Percentiles rank a stretch among this genome's conserved stretches.
Evolutionary conservation across 2,113 vertebrate genomes (phyloP).

Genomic region (Ursus arctos): DNA sequence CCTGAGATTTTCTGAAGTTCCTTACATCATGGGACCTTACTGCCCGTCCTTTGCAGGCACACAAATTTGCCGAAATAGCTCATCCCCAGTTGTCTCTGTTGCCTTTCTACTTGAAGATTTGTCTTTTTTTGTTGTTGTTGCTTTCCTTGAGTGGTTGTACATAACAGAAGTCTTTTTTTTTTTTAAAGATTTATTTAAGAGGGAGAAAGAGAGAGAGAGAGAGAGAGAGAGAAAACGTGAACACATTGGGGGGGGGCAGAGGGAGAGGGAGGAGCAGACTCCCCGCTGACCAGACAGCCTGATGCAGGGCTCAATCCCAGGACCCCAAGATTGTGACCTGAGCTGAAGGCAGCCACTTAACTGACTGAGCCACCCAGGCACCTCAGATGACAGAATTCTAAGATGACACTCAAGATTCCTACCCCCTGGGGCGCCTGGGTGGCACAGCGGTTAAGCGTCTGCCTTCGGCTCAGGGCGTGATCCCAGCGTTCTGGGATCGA

Average conservation of each 20-base stretch:
- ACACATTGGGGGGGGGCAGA: background rate
- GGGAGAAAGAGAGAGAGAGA: no score
- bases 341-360: background rate
- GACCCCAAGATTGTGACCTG: background rate
- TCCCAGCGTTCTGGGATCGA: no score
- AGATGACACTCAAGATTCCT: background rate
- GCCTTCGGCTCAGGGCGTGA: no score
- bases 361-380: background rate
- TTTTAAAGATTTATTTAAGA: background rate
- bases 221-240: no score
- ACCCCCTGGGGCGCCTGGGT: no score
- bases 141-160: background rate
- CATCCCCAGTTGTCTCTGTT: background rate
- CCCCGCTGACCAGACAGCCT: background rate
- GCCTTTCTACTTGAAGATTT: background rate
- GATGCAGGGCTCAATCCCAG: background rate
- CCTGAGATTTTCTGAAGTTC: background rate
- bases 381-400: background rate
- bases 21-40: background rate
- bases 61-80: background rate
- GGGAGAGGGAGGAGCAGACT: background rate
- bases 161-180: background rate
- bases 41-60: background rate
- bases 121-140: background rate
- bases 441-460: no score